A percentile compares a stretch with the other conserved stretches of the same genome.
These are phyloP conservation scores for Pandion haliaetus DNA, from an alignment of 2,113 vertebrate species.

Conservation along the genomic window DNA sequence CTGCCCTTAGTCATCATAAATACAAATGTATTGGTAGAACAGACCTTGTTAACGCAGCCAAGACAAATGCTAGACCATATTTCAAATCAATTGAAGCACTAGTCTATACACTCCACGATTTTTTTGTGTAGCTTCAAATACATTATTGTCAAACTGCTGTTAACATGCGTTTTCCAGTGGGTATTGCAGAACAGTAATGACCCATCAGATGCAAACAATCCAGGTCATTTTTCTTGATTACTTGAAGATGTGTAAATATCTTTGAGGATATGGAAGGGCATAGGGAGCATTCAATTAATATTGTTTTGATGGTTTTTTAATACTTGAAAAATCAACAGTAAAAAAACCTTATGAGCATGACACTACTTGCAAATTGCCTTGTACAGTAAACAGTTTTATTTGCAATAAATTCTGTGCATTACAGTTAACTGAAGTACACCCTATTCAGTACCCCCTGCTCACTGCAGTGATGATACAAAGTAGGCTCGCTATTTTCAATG, in stretches of 20 bases:
- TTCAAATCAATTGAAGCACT: constrained; percentile 74
- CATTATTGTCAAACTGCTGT: constrained; percentile 51
- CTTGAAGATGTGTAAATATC: constrained; percentile 17
- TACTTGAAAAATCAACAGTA: constrained; percentile 4
- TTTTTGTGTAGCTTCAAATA: constrained; percentile 55
- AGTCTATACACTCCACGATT: constrained; percentile 22
- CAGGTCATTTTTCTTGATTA: neutral
- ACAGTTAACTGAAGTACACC: neutral
- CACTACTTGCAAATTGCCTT: neutral
- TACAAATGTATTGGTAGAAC: constrained; percentile 86
- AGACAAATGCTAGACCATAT: constrained; percentile 78
- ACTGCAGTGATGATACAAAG: neutral
- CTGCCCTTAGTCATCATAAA: constrained; percentile 82
- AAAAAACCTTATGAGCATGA: neutral
- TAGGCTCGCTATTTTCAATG: neutral
- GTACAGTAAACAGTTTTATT: neutral
- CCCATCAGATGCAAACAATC: constrained; percentile 46
- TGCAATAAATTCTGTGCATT: neutral
- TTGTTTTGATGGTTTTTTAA: constrained; percentile 42
- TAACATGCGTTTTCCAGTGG: constrained; percentile 39
- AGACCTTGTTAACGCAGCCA: constrained; percentile 82
- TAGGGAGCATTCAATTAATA: constrained; percentile 44
- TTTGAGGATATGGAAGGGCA: neutral
- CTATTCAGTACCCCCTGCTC: neutral
- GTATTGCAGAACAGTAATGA: constrained; percentile 56